Base-by-base conservation (phyloP, 1,140 invertebrate genomes). In the Acromyrmex heyeri region DNA sequence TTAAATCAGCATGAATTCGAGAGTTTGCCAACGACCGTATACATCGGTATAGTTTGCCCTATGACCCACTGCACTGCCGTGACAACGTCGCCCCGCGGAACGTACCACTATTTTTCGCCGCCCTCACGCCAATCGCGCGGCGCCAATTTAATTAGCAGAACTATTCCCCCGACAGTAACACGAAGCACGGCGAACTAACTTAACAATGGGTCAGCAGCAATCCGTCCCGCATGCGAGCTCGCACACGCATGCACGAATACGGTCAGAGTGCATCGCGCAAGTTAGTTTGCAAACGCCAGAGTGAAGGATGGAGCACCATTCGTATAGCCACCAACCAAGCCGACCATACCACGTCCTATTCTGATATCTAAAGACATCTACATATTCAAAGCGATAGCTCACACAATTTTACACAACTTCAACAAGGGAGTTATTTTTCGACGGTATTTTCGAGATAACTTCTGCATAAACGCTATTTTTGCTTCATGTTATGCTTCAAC, bases 101-200 rank as follows among this genome's bases (percentile, higher is more conserved):
- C 53, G 79, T 50, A 61, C 75, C 27, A n/a, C 55, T 65, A 79
- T 90, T 82, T 90, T 90, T 81, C 70, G 30, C 53, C 57, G n/a
- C 8, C 64, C 75, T 76, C 85, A 62, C 53, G 44, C 78, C 76
- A 67, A 81, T 70, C 70, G 48, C 57, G 70, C 55, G 86, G 62
- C 72, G 50, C 38, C 72, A 83, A 88, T 88, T 91, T 91, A 91
- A 91, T 91, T 91, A 91, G 90, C 87, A 81, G 75, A 91, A 91
- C 90, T 87, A 87, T 76, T 81, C 67, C 21, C 87, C 10, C 83
- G 75, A 85, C 76, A 90, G 79, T 55, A 72, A 61, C 87, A 85
- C 85, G 85, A 67, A 88, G 90, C 90, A 90, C 67, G 85, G 57
- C 48, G 75, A 91, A 91, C 90, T 91, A 91, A 88, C 87, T 91